Evolutionary conservation across 2,113 vertebrate species (phyloP).

Genomic region (Muscicapa adusta): DNA sequence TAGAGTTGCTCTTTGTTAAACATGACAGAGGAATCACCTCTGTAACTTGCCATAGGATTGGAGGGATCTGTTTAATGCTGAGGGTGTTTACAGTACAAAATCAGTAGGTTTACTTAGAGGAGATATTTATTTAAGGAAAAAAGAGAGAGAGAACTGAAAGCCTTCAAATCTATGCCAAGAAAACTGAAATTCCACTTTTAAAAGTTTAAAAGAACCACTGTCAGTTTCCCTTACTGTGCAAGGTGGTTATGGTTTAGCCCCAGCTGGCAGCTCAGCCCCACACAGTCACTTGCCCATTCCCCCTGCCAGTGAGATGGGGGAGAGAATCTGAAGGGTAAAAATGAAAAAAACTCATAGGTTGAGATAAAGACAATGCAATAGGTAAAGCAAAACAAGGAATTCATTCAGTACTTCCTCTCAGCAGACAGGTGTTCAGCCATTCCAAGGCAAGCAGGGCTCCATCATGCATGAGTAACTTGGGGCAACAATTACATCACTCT

Average conservation of each 20-base stretch:
- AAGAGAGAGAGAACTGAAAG: neutral
- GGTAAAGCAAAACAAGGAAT: neutral
- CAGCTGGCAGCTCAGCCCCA: neutral
- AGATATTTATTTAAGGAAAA: neutral
- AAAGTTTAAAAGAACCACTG: slow-evolving; percentile 12
- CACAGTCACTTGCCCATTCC: neutral
- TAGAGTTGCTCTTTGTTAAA: neutral
- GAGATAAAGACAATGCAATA: neutral
- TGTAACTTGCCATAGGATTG: neutral
- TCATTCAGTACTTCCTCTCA: neutral
- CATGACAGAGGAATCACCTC: neutral
- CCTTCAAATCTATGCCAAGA: neutral
- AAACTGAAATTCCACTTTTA: slow-evolving; percentile 20
- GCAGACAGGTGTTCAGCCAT: neutral
- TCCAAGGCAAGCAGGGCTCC: neutral
- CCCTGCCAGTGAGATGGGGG: neutral
- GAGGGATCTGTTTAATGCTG: neutral
- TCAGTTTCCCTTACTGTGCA: slow-evolving; percentile 1
- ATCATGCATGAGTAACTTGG: neutral
- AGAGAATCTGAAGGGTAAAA: neutral
- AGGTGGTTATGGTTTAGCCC: neutral
- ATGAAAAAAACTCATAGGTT: neutral
- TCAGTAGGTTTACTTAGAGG: neutral
- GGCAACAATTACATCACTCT: neutral
- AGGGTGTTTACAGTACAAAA: neutral